phyloP scores from a whole-genome alignment of 2,888 invertebrate species.

The Lasioglossum malachurum region DNA sequence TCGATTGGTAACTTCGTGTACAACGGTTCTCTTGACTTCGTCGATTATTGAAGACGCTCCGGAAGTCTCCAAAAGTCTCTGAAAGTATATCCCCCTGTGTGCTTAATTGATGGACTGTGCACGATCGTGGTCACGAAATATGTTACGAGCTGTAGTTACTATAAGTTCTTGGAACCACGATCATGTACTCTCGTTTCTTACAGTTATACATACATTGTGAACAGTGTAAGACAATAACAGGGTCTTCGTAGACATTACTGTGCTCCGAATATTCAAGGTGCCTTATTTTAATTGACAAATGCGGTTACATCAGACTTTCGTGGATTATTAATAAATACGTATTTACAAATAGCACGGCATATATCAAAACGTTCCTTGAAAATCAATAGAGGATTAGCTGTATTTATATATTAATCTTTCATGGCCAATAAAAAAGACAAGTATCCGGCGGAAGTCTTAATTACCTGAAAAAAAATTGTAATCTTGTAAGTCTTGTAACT shows the following conservation, averaged over 20 bases:
- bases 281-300: neutral
- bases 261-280: neutral
- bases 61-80: neutral
- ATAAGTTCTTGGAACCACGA: neutral
- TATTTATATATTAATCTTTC: conserved; percentile 22
- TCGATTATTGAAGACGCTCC: neutral
- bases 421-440: conserved; percentile 70
- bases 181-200: neutral
- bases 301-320: neutral
- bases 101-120: neutral
- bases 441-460: conserved; percentile 73
- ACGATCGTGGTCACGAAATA: neutral
- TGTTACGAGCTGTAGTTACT: neutral
- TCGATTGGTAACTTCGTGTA: neutral
- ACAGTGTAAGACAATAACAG: neutral
- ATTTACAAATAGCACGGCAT: neutral
- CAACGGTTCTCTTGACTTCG: neutral
- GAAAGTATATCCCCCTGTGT: neutral
- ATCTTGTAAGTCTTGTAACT: neutral
- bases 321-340: neutral
- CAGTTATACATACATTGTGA: neutral
- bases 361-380: neutral
- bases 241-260: neutral
- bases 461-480: conserved; percentile 51
- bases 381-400: neutral